Base-by-base conservation (phyloP, 2,797 vertebrate genomes). In the Erithacus rubecula region DNA sequence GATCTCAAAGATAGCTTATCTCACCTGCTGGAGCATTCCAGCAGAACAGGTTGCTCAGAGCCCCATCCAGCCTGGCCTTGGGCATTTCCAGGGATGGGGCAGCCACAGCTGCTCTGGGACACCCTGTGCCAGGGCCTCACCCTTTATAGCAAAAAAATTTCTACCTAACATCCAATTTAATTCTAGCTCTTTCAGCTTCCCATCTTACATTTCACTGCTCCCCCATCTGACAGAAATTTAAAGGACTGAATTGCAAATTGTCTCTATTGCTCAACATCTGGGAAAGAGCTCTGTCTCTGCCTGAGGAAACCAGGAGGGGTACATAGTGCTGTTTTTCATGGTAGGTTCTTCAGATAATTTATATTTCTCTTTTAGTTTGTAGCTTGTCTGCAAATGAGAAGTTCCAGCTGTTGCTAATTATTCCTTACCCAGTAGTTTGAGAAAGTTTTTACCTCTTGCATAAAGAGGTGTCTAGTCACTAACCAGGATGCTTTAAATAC, bases 1-100 rank as follows among this genome's bases (percentile, higher is more conserved):
- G 10, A 22, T 7, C 13, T 32, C 34, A 36, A 46, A 59, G 22
- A 7, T 12, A 41, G 32, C 2, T 47, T 36, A 12, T 47, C 27
- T 15, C 46, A 46, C 2, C 43, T 17, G 17, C 41, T 43, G 44
- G 10, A 65, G 12, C 9, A 15, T 65, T 52, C 26, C 53, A 36
- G 4, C 4, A 41, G 4, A 2, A 0, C 34, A 65, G 5, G 12
- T 2, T 34, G 4, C 15, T 59, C 46, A 15, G 7, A 47, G 9
- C 11, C 21, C 30, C 5, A 5, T 53, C 46, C 39, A 59, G 1
- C 26, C 19, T n/a, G 39, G 30, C 15, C 34, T 27, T 53, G 59
- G 24, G 6, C 9, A 15, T 12, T 34, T 34, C 52, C 39, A 71
- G 26, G 26, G 13, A 21, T 32, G 11, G 34, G 19, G 30, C 46